A percentile compares a stretch with the other conserved stretches of the same genome.
phyloP scores from a whole-genome alignment of 2,113 vertebrate genomes.

The Patagioenas fasciata region DNA sequence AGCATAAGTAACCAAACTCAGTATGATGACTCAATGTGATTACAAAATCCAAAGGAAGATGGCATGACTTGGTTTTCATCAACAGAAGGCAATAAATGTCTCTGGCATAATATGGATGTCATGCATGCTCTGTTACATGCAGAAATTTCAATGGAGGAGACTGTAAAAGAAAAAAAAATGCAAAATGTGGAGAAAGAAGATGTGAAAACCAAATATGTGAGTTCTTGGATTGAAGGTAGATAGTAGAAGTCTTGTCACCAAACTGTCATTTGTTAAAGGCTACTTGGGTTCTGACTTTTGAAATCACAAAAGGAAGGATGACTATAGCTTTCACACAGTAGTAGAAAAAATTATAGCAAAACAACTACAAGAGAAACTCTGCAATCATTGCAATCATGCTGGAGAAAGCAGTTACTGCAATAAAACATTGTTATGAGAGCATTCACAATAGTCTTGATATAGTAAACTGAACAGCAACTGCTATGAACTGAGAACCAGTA shows the following conservation, averaged over 20 bases:
- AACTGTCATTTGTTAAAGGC: fast-evolving
- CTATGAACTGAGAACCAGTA: background rate
- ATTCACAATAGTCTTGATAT: too few relatives aligned
- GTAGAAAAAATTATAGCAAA: background rate
- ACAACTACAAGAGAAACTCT: background rate
- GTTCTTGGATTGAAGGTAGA: background rate
- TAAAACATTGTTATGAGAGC: background rate
- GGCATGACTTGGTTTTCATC: background rate
- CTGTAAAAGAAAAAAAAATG: background rate
- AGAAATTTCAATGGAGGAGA: background rate
- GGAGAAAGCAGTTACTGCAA: background rate
- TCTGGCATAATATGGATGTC: background rate
- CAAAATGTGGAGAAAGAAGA: background rate
- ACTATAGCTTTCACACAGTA: background rate
- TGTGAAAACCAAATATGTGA: background rate
- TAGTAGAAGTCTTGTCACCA: background rate
- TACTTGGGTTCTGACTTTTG: background rate
- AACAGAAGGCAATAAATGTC: background rate
- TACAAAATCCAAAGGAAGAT: background rate
- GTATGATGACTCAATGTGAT: background rate
- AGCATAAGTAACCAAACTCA: background rate
- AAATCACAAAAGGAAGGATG: background rate
- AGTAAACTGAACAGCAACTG: background rate
- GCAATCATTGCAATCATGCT: background rate
- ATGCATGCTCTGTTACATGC: background rate